Conservation (phyloP, 2,113 vertebrate species). For the Platysteira castanea region DNA sequence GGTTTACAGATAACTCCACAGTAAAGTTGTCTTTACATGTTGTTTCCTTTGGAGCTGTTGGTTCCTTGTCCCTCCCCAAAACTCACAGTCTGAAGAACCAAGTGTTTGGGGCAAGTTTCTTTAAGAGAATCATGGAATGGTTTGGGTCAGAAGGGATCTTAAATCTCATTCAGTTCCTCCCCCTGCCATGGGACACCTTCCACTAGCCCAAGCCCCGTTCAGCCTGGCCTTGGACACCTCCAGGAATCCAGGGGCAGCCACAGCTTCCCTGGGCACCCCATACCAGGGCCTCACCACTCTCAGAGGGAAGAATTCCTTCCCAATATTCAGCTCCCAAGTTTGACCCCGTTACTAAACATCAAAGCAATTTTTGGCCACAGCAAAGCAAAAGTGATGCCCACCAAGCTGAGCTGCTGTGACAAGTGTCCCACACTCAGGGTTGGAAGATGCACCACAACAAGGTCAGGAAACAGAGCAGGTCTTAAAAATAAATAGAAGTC, state of each 20-base stretch:
- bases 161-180: rapidly evolving
- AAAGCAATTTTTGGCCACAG: background rate
- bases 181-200: background rate
- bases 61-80: background rate
- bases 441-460: background rate
- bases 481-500: background rate
- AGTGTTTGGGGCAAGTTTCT: background rate
- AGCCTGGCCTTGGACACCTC: rapidly evolving
- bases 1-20: background rate
- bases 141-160: background rate
- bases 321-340: background rate
- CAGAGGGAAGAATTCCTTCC: background rate
- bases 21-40: background rate
- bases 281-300: background rate
- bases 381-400: background rate
- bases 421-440: rapidly evolving
- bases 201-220: rapidly evolving
- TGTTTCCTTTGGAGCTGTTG: background rate
- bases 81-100: background rate
- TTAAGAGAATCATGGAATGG: background rate
- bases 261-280: background rate
- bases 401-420: background rate
- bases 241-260: background rate
- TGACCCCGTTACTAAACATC: background rate
- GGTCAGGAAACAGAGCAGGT: background rate